Base-by-base conservation (phyloP, 2,797 vertebrate species). In the Salmo trutta region DNA sequence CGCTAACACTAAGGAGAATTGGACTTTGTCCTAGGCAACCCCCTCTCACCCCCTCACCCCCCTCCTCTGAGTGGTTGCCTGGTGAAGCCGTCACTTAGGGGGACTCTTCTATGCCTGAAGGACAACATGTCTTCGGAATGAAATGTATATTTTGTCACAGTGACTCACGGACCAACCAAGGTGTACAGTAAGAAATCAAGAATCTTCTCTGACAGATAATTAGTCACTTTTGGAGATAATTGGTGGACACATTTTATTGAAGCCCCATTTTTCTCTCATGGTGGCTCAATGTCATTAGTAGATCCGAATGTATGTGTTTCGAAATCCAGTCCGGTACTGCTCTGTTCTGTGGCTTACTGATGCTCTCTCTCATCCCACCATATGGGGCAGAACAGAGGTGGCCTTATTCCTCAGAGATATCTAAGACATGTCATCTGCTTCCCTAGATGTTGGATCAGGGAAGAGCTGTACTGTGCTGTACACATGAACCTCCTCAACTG, bases 1-100 rank as follows among this genome's bases (percentile, higher is more conserved):
- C 95, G 95, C 95, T 95, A 94, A 94, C 96, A 97, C 88, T 95
- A 95, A 96, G 95, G 94, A 94, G 96, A 96, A 97, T 97, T 96
- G 95, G 94, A 95, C 95, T 94, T 94, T 93, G 73, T 89, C 86
- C 85, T 75, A 67, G 84, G 82, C 78, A 21, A 47, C 76, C 81
- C 83, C 86, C 81, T 77, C 76, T 77, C 76, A 66, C 31, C 82
- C 16, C 81, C 29, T 2, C 16, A 24, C 10, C 41, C 16, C 21
- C 74, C 19, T 10, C 64, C 64, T 51, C 74, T 14, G 7, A 10
- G 29, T 8, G 64, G 36, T 21, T 67, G 64, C 31, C 33, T 31
- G 12, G 29, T 70, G 33, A 69, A 17, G 17, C 67, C 1, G 33
- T 69, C 67, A 41, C 29, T 33, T 29, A 67, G 27, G 29, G 64